Base-by-base conservation (phyloP, 2,888 invertebrate genomes). In the Lithophane socia region DNA sequence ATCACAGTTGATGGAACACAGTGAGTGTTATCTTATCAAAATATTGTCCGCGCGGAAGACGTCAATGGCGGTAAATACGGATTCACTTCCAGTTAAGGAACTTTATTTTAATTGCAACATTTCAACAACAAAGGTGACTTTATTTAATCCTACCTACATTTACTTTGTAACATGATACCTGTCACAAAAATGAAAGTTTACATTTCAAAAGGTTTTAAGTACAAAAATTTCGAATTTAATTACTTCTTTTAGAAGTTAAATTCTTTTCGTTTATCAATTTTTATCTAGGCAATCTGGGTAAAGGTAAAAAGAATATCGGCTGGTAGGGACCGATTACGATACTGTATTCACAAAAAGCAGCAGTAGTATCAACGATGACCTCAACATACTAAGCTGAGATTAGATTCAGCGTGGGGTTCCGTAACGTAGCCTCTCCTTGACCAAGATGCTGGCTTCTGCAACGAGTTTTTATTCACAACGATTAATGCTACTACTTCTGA, bases 391-490 rank as follows among this genome's bases (percentile, higher is more conserved):
- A 80, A 84, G 52, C 66, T 21, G 21, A 61, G 63, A 76, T 78
- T 77, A 66, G 64, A 77, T 74, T 71, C 74, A 69, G 74, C 56
- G 56, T 66, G 49, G 37, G 71, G 73, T 88, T 82, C 82, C 79
- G 83, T 83, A 83, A 86, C 70, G 44, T 66, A 78, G 52, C 70
- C 67, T 85, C 68, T 85, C 88, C 87, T 88, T 88, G 87, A 87
- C 88, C 87, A 87, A 80, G 58, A 83, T 86, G 77, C 24, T 56
- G 12, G 18, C 58, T 83, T 77, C 72, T 75, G 88, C 87, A 88
- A 88, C 54, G 9, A 69, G 64, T 85, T 87, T 86, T 86, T 80
- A 74, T 67, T 49, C 47, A 54, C 61, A 73, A 52, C 71, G 42
- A 82, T 77, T 60, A 82, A 69, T 79, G 56, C 52, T 63, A 47